A percentile compares a stretch with the other conserved stretches of the same genome.
Evolutionary conservation across 2,113 vertebrate species (phyloP).

Genomic region (Dasyprocta punctata): DNA sequence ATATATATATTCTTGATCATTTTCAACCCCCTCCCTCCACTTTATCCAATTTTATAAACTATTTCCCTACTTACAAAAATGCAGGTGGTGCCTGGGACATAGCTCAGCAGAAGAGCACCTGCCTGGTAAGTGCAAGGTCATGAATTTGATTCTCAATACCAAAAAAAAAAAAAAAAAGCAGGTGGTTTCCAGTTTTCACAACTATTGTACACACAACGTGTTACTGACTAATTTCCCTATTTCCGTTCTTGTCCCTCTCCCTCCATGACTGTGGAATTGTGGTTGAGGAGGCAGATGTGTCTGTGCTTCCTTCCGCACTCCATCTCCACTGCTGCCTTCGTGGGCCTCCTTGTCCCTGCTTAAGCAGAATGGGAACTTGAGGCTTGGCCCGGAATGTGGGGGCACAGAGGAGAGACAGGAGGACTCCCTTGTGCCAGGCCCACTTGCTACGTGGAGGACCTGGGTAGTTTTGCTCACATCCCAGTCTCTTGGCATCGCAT

Average conservation of each 20-base stretch:
- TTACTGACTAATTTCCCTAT: constrained; percentile 1
- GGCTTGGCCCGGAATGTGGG: background rate
- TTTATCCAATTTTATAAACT: constrained; percentile 11
- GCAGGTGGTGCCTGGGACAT: background rate
- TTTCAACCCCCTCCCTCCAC: background rate
- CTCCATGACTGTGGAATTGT: background rate
- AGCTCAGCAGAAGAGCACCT: too few relatives aligned
- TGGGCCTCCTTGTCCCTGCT: background rate
- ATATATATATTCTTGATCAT: background rate
- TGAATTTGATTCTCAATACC: too few relatives aligned
- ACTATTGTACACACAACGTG: background rate
- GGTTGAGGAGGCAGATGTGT: background rate
- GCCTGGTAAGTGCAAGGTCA: too few relatives aligned
- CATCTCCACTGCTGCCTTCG: background rate
- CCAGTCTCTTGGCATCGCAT: background rate
- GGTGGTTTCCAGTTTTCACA: constrained; percentile 47
- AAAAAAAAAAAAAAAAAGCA: too few relatives aligned
- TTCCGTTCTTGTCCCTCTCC: background rate
- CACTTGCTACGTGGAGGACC: constrained; percentile 24
- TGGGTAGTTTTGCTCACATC: background rate
- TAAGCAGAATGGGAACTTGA: constrained; percentile 1
- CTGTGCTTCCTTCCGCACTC: background rate
- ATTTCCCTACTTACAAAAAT: background rate
- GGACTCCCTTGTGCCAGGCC: background rate
- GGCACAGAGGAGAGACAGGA: background rate